Evolutionary conservation across 2,888 invertebrate genomes (phyloP), one percentile per base, ranked within the genome.

Genomic region (Himalopsyche anomala): DNA sequence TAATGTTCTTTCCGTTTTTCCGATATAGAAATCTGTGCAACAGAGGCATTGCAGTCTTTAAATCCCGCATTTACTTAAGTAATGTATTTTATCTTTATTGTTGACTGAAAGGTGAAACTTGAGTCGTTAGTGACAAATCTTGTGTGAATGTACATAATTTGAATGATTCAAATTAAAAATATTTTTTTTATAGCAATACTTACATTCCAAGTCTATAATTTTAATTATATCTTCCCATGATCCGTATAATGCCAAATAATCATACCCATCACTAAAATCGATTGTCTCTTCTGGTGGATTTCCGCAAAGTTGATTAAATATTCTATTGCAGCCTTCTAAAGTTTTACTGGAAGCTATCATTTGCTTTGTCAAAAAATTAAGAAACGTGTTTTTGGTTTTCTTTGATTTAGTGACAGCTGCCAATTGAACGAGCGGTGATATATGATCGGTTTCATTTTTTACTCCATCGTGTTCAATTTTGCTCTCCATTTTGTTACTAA

Each of bases 241-340:
- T 2, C 92, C 92, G 82, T 92, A 93, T 17, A 93, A 89, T 89
- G 91, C 91, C 9, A 91, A 87, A 86, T 90, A 91, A 86, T 91
- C 84, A 84, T 69, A 86, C 89, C 89, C 90, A 56, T 86, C 69
- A 56, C 69, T 84, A 51, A 85, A 86, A 62, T 87, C 87, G n/a
- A 87, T 69, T 40, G 3, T 80, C 38, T 36, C 74, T 9, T 42
- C 36, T 15, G 54, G 51, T 12, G 62, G 79, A 38, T 81, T 86
- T 38, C 80, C 69, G 17, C 81, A 56, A 4, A 81, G n/a, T 42
- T 79, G 54, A 6, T 86, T 55, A 56, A 87, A 87, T 9, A 88
- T 38, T 81, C 84, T 80, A 19, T 79, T 80, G 74, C 87, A 87
- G 4, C 88, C 88, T 56, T 87, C 87, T 11, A 81, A n/a, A 11